phyloP scores from a whole-genome alignment of 2,113 vertebrate genomes.

The Procapra przewalskii region DNA sequence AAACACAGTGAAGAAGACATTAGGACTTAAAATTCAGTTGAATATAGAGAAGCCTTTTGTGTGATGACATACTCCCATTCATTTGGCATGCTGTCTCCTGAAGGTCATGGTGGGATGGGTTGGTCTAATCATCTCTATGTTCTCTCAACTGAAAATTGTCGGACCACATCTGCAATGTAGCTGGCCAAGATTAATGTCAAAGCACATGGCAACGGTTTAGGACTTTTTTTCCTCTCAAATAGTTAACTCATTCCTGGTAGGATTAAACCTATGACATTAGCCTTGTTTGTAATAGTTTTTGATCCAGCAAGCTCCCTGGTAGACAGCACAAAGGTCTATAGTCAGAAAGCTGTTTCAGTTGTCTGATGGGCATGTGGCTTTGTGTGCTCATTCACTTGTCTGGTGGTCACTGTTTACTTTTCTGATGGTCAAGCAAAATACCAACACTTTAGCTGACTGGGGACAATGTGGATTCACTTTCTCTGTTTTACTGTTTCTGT shows the following conservation, averaged over 20 bases:
- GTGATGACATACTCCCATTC: neutral
- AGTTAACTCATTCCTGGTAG: neutral
- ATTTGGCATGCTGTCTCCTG: neutral
- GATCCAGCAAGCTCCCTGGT: slow-evolving; percentile 34
- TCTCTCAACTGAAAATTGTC: neutral
- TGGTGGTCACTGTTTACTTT: neutral
- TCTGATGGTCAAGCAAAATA: neutral
- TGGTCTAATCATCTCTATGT: neutral
- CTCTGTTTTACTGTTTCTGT: neutral
- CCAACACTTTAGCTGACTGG: neutral
- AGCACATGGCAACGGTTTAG: neutral
- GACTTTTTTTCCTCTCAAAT: neutral
- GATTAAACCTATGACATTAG: slow-evolving; percentile 26
- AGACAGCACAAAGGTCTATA: slow-evolving; percentile 48
- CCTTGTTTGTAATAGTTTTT: slow-evolving; percentile 11
- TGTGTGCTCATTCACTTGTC: neutral
- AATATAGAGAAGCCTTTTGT: neutral
- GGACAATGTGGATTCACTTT: neutral
- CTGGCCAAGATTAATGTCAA: neutral
- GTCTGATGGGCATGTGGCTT: neutral
- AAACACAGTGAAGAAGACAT: neutral
- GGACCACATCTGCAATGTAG: neutral
- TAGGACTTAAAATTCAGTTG: neutral
- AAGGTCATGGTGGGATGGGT: neutral
- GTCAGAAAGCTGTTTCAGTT: neutral